Base-by-base conservation (phyloP, 1,140 invertebrate genomes). In the Paramacrobiotus metropolitanus region DNA sequence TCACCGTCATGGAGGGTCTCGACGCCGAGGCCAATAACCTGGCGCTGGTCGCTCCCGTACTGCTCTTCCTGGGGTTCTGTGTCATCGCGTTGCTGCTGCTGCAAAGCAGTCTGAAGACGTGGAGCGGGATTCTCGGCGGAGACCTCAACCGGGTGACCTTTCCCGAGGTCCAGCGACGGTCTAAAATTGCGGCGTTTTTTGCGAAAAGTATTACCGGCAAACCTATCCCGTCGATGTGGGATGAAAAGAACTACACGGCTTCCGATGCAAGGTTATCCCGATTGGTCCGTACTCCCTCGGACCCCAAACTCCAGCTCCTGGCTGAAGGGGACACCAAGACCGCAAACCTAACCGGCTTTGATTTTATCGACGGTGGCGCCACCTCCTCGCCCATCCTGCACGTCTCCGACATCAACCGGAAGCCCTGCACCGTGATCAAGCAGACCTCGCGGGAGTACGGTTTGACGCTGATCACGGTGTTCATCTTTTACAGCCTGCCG, bases 251-350 rank as follows among this genome's bases (percentile, higher is more conserved):
- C n/a, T n/a, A n/a, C n/a, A n/a, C n/a, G n/a, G n/a, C n/a, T n/a
- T n/a, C n/a, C n/a, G n/a, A n/a, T n/a, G n/a, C n/a, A n/a, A n/a
- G n/a, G n/a, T n/a, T n/a, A n/a, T n/a, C n/a, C n/a, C n/a, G n/a
- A n/a, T n/a, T n/a, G n/a, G n/a, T n/a, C n/a, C n/a, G n/a, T n/a
- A n/a, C n/a, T n/a, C n/a, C n/a, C n/a, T n/a, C n/a, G n/a, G 34
- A 40, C 34, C 9, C 34, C 9, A n/a, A 40, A 9, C 9, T 40
- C 34, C 34, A n/a, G n/a, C 9, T 40, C 83, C 68, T 75, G 80
- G 59, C 79, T 81, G 15, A 75, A 77, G 30, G 77, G 83, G 29
- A 69, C 85, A 60, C 20, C 65, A 65, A 61, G 65, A 60, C 28
- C 65, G 63, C 63, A 65, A 62, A 62, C 34, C 34, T 9, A n/a